A percentile compares a stretch with the other conserved stretches of the same genome.
These are phyloP conservation scores for Heteronetta atricapilla DNA, from an alignment of 2,113 vertebrate species.

Conservation along the genomic window DNA sequence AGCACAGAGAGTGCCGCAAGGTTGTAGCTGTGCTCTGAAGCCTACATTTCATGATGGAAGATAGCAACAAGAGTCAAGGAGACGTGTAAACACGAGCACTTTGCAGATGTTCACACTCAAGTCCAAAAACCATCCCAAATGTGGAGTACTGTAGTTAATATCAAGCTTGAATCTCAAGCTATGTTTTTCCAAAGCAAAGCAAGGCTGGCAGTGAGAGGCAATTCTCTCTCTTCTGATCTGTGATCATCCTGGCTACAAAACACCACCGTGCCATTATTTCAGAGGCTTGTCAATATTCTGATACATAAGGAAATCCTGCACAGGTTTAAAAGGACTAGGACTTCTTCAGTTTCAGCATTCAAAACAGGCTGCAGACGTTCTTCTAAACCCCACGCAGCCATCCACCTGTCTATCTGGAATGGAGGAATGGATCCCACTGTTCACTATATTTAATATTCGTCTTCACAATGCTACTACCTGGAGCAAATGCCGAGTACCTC, in stretches of 20 bases:
- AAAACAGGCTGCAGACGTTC: neutral
- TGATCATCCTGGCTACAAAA: neutral
- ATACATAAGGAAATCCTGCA: neutral
- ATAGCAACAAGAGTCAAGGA: neutral
- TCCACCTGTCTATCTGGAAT: neutral
- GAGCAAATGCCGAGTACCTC: neutral
- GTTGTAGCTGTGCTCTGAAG: neutral
- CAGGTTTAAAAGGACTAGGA: neutral
- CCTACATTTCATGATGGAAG: neutral
- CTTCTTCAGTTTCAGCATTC: neutral
- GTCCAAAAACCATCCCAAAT: neutral
- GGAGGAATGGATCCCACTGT: neutral
- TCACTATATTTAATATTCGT: neutral
- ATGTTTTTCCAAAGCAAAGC: neutral
- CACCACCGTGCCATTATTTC: neutral
- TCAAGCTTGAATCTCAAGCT: neutral
- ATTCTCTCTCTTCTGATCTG: neutral
- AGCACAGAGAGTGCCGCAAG: neutral
- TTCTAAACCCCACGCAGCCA: neutral
- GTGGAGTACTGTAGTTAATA: neutral
- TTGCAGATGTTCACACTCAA: neutral
- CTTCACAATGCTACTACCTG: neutral
- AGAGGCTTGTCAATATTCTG: neutral
- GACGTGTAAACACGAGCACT: neutral
- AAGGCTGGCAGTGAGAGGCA: neutral